Base-by-base conservation (phyloP, 2,797 vertebrate genomes). In the Crypturellus tataupa region DNA sequence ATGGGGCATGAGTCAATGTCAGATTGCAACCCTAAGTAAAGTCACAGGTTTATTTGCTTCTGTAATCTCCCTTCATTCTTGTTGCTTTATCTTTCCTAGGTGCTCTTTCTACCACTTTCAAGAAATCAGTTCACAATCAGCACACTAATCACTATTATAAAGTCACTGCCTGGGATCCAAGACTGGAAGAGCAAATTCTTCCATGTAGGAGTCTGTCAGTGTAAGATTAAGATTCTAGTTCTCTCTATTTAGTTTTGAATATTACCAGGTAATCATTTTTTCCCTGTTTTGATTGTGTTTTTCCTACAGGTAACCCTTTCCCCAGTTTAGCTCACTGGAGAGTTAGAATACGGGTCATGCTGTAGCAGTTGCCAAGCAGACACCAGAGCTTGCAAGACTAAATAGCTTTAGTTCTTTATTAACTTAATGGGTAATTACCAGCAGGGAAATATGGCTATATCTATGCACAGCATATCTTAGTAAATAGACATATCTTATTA, bases 1-100 rank as follows among this genome's bases (percentile, higher is more conserved):
- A 10, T 0, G 55, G 13, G 13, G 2, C 81, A 33, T 94, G 84
- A 95, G 85, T 93, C 89, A 96, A n/a, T 23, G 42, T 94, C 87
- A 88, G 44, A 23, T 4, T 86, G 21, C 21, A 72, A 18, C 55
- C 25, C 23, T 40, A 76, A 49, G 16, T 31, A 51, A 10, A 40
- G 17, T 8, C 72, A 27, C 46, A 62, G 55, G 59, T 90, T 64
- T 86, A 13, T 37, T 69, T 25, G 13, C 4, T 70, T 47, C 51
- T 70, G 4, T 71, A 16, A 70, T 53, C 29, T 58, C 46, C 11
- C 39, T 60, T 72, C 11, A 39, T 56, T 76, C 51, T 89, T 84
- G 29, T 51, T 67, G 56, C 25, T 12, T 9, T 49, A 0, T 55
- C 42, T 69, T n/a, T 89, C 77, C 46, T 71, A 44, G 29, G 25